Percentiles rank a stretch among this genome's conserved stretches.
These are phyloP conservation scores for Oryzias curvinotus DNA, from an alignment of 2,113 vertebrate species.

Conservation along the genomic window DNA sequence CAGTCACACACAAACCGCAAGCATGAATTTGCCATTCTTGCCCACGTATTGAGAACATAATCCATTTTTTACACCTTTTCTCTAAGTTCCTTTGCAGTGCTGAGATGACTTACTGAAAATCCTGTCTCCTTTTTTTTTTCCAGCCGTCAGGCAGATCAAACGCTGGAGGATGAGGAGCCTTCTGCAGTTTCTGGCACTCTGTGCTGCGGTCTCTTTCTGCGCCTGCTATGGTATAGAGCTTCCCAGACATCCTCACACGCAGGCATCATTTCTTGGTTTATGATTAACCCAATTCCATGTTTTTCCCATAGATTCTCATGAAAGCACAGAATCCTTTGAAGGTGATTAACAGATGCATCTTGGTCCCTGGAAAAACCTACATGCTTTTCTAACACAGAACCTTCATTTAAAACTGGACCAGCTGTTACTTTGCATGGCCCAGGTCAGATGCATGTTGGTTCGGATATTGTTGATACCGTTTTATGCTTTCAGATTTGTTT, in stretches of 20 bases:
- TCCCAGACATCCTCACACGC: background rate
- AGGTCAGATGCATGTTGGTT: background rate
- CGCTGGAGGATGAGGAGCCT: slow-evolving; percentile 59
- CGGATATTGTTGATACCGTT: slow-evolving; percentile 12
- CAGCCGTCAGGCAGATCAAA: slow-evolving; percentile 29
- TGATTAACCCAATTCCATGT: slow-evolving; percentile 51
- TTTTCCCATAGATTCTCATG: slow-evolving; percentile 73
- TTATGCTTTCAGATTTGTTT: slow-evolving; percentile 69
- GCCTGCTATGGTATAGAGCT: slow-evolving; percentile 61
- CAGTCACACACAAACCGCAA: slow-evolving; percentile 17
- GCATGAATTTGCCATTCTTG: slow-evolving; percentile 23
- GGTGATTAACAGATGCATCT: slow-evolving; percentile 65
- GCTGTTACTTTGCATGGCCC: background rate
- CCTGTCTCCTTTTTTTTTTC: slow-evolving; percentile 16
- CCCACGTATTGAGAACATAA: background rate
- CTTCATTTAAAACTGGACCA: background rate
- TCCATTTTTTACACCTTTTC: background rate
- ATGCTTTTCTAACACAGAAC: slow-evolving; percentile 37
- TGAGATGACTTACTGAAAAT: slow-evolving; percentile 6
- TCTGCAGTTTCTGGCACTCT: slow-evolving; percentile 59
- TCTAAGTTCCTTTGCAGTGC: background rate
- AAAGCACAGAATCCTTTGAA: slow-evolving; percentile 78
- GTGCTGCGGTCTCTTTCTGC: slow-evolving; percentile 54
- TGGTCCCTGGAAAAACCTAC: slow-evolving; percentile 53
- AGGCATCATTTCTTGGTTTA: slow-evolving; percentile 6